Evolutionary conservation across 2,113 vertebrate species (phyloP).

Genomic region (Aptenodytes forsteri): DNA sequence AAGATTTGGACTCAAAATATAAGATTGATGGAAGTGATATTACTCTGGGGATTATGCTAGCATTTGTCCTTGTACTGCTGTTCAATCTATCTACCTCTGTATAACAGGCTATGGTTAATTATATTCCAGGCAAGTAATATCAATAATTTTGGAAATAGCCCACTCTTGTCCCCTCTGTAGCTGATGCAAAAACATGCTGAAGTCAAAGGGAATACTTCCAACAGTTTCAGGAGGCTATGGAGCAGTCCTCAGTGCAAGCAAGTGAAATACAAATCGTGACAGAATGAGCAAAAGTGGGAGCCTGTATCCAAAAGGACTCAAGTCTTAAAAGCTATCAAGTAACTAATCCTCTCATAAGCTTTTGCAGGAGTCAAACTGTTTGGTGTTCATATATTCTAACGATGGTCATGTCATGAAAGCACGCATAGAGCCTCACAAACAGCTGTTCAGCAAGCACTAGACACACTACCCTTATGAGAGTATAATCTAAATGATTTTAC

Average conservation of each 20-base stretch:
- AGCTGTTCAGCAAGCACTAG: not conserved
- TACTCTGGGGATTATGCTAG: not conserved
- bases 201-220: not conserved
- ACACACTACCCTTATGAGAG: not conserved
- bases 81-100: not conserved
- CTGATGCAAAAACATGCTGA: not conserved
- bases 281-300: not conserved
- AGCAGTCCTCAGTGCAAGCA: not conserved
- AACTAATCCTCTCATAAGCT: not conserved
- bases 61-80: not conserved
- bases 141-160: not conserved
- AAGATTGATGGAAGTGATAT: not conserved
- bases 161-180: not conserved
- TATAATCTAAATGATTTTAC: not conserved
- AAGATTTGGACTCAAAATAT: not conserved
- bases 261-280: not conserved
- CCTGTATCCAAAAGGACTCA: not conserved
- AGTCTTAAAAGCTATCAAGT: not conserved
- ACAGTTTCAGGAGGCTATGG: not conserved
- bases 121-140: not conserved
- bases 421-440: not conserved
- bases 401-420: not conserved
- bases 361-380: fast-evolving
- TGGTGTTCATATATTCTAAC: not conserved
- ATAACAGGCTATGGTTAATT: not conserved